A percentile compares a stretch with the other conserved stretches of the same genome.
Evolutionary conservation across 2,113 vertebrate species (phyloP).

Genomic region (Madoqua kirkii): DNA sequence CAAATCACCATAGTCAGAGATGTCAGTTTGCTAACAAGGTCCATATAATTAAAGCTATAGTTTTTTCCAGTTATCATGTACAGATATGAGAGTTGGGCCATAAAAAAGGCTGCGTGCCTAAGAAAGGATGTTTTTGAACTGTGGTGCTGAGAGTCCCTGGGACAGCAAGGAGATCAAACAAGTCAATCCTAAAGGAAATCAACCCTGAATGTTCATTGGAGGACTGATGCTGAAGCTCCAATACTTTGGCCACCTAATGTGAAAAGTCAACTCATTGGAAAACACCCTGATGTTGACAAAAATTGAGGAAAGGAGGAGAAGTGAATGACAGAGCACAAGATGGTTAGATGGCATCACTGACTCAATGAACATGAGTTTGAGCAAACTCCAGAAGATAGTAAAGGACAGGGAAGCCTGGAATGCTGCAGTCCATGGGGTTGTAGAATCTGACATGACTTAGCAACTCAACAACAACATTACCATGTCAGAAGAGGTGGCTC

Average conservation of each 20-base stretch:
- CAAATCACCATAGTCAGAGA: not conserved
- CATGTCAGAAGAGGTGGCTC: not conserved
- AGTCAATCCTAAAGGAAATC: not conserved
- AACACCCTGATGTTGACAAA: not conserved
- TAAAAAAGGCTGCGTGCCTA: not conserved
- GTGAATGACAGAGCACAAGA: not conserved
- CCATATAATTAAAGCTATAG: not conserved
- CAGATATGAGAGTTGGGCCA: not conserved
- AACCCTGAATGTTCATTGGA: not conserved
- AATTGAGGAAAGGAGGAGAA: not conserved
- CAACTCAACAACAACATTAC: not conserved
- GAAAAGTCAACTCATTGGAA: not conserved
- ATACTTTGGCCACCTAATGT: not conserved
- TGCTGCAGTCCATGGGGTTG: not conserved
- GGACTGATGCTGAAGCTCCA: not conserved
- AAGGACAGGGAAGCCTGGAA: not conserved
- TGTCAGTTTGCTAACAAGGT: not conserved
- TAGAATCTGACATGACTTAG: not conserved
- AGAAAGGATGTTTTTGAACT: not conserved
- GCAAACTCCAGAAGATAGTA: not conserved
- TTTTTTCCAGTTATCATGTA: not conserved
- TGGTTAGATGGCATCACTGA: not conserved
- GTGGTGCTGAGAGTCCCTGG: not conserved
- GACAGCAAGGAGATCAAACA: not conserved
- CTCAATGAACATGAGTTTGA: not conserved